Percentiles rank a stretch among this genome's conserved stretches.
Conservation (phyloP, 2,888 invertebrate genomes). For the Pachymerium ferrugineum region DNA sequence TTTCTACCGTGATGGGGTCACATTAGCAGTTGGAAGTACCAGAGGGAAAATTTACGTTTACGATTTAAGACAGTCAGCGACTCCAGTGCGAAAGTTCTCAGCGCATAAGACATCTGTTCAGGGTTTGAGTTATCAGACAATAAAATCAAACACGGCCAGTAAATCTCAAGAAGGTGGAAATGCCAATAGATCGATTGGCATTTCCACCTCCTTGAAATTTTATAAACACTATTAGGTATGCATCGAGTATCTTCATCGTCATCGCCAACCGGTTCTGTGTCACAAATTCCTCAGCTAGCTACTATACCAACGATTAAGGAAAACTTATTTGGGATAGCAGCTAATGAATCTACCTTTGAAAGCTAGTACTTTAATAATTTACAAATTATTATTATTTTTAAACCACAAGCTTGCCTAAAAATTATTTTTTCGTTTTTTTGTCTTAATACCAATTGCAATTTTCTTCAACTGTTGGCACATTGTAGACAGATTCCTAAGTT, state of each 20-base stretch:
- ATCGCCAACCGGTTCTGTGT: not conserved
- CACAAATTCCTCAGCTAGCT: not conserved
- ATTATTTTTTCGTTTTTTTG: too few relatives aligned
- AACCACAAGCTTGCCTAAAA: too few relatives aligned
- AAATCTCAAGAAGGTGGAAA: not conserved
- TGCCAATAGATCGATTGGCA: too few relatives aligned
- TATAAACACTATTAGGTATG: not conserved
- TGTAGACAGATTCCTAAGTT: too few relatives aligned
- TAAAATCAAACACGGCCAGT: not conserved
- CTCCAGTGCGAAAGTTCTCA: constrained; percentile 41
- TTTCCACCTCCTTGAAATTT: too few relatives aligned
- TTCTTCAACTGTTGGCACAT: too few relatives aligned
- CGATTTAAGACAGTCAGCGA: constrained; percentile 44
- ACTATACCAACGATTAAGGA: not conserved
- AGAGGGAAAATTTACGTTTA: constrained; percentile 46
- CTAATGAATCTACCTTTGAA: too few relatives aligned
- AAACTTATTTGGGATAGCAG: not conserved
- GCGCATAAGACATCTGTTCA: constrained; percentile 46
- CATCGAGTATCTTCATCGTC: not conserved
- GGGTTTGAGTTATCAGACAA: constrained; percentile 40
- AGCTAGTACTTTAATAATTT: too few relatives aligned
- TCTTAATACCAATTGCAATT: too few relatives aligned
- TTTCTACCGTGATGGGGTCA: constrained; percentile 44
- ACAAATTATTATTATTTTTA: too few relatives aligned
- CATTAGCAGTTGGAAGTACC: constrained; percentile 46